Conservation (phyloP, 2,113 vertebrate species). For the Leptocoma aspasia region DNA sequence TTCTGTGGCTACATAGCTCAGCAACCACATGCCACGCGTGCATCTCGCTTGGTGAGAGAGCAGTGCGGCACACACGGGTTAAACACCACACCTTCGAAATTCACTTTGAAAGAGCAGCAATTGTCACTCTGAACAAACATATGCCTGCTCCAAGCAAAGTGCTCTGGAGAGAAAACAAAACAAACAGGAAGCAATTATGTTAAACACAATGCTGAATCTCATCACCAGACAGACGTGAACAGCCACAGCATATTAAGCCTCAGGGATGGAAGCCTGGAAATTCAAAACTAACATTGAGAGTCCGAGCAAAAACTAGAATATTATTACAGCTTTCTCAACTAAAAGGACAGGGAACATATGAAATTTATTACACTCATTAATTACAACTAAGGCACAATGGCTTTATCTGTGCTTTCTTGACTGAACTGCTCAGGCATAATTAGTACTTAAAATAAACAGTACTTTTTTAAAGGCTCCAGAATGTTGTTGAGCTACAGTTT, state of each 20-base stretch:
- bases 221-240: neutral
- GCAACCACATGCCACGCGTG: neutral
- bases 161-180: conserved; percentile 41
- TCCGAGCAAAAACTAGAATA: neutral
- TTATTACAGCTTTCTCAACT: neutral
- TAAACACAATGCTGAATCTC: conserved; percentile 6
- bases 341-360: neutral
- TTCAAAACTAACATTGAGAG: neutral
- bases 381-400: neutral
- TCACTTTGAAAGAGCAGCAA: conserved; percentile 55
- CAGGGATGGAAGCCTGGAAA: neutral
- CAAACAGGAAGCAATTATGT: conserved; percentile 35
- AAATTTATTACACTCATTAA: neutral
- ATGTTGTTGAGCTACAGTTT: neutral
- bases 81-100: conserved; percentile 48
- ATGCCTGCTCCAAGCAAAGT: conserved; percentile 63
- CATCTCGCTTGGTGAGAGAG: neutral
- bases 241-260: neutral
- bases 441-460: neutral
- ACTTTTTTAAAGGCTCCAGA: neutral
- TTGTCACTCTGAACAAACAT: conserved; percentile 55
- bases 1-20: neutral
- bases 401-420: neutral
- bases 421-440: neutral
- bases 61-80: neutral